A percentile compares a stretch with the other conserved stretches of the same genome.
phyloP scores from a whole-genome alignment of 2,888 invertebrate species.

The Abrostola triplasia region DNA sequence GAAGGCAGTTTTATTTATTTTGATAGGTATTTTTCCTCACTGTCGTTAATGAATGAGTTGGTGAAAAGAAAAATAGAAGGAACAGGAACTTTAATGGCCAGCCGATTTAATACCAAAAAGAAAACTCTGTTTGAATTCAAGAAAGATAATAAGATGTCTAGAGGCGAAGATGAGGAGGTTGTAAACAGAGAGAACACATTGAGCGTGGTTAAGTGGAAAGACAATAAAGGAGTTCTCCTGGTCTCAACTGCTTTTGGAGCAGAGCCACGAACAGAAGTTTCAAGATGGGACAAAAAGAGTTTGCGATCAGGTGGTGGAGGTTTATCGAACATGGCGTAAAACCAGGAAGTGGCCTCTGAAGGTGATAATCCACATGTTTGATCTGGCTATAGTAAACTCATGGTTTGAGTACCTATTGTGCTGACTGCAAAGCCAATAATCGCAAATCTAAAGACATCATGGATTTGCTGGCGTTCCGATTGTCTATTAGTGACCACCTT shows the following conservation, averaged over 20 bases:
- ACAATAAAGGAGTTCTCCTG: constrained; percentile 53
- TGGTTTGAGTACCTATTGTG: constrained; percentile 53
- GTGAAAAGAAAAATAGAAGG: constrained; percentile 26
- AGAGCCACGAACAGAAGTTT: constrained; percentile 38
- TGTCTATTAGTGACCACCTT: constrained; percentile 11
- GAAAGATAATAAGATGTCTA: constrained; percentile 47
- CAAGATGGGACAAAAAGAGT: constrained; percentile 22
- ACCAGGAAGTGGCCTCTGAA: constrained; percentile 63
- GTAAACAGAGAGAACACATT: constrained; percentile 48
- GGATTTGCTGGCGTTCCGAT: constrained; percentile 44
- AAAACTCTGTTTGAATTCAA: constrained; percentile 17
- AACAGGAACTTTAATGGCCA: constrained; percentile 31
- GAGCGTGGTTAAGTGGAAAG: constrained; percentile 60
- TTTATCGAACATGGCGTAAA: constrained; percentile 56
- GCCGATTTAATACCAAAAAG: constrained; percentile 32
- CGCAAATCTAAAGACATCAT: constrained; percentile 38
- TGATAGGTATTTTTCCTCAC: constrained; percentile 2
- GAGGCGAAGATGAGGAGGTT: constrained; percentile 52
- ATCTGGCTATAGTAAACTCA: constrained; percentile 37
- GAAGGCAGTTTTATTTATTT: constrained; percentile 25
- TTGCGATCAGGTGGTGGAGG: constrained; percentile 56
- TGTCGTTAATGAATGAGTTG: constrained; percentile 44
- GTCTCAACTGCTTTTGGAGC: constrained; percentile 57
- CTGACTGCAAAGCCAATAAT: constrained; percentile 7
- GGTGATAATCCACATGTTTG: constrained; percentile 46